phyloP scores from a whole-genome alignment of 2,888 invertebrate genomes.

The Caradrina clavipalpis region DNA sequence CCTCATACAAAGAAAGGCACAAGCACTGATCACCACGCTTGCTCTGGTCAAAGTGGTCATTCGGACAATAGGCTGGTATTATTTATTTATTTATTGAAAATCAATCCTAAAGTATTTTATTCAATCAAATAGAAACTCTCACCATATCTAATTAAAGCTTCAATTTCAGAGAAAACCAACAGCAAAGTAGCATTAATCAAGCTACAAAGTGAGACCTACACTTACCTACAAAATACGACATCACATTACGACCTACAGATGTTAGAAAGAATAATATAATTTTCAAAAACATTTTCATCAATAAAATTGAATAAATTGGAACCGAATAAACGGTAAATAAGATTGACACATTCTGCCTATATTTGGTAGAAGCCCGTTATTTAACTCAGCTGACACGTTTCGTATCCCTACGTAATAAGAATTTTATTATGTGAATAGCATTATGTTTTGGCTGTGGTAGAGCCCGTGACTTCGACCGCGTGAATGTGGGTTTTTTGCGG shows the following conservation, averaged over 20 bases:
- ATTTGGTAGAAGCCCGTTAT: constrained; percentile 9
- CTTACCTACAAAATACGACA: background rate
- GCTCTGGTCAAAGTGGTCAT: too few relatives aligned
- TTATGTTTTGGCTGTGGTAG: background rate
- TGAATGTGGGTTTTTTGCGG: too few relatives aligned
- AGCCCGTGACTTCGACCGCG: too few relatives aligned
- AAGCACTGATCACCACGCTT: too few relatives aligned
- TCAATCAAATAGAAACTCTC: too few relatives aligned
- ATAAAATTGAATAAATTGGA: constrained; percentile 3
- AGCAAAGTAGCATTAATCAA: too few relatives aligned
- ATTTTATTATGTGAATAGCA: background rate
- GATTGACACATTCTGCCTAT: constrained; percentile 3
- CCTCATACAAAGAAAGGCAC: too few relatives aligned
- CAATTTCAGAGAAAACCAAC: too few relatives aligned
- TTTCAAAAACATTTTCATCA: constrained; percentile 1
- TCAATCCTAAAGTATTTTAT: too few relatives aligned
- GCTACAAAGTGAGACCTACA: background rate
- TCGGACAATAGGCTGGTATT: too few relatives aligned
- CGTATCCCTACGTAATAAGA: background rate
- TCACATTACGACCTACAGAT: background rate
- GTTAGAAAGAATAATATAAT: background rate
- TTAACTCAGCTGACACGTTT: background rate
- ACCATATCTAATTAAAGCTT: too few relatives aligned
- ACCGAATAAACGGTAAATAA: constrained; percentile 15
- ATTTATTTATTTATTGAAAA: too few relatives aligned